Base-by-base conservation (phyloP, 1,140 invertebrate genomes). In the Cyclina sinensis region DNA sequence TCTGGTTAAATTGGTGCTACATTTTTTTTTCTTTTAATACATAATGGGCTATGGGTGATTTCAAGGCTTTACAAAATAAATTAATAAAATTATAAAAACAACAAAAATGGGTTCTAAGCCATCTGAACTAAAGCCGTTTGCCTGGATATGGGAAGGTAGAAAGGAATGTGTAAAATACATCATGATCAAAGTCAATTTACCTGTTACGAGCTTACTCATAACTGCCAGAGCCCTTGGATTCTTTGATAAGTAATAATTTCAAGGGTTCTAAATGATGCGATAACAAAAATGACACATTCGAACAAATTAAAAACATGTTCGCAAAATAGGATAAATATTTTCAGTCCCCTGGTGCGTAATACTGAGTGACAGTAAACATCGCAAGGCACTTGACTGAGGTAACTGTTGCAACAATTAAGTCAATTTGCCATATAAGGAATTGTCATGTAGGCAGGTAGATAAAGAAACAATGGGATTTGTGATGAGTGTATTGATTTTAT, bases 251-350 rank as follows among this genome's bases (percentile, higher is more conserved):
- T 78, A 78, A 78, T 62, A 62, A 76, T 48, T 76, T 39, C 24
- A n/a, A 37, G 30, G 14, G 21, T 54, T 35, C 30, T 30, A 51
- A 48, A 51, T 78, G 27, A 78, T 12, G 35, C 37, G 74, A 78
- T 78, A 78, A 78, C 74, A 32, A 32, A 51, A 46, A 54, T 54
- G 30, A 30, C 43, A 78, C 30, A 51, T 3, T 18, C 11, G 14
- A 32, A 78, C 74, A 78, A 51, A 78, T 78, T 78, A 78, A 78
- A 78, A 78, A 78, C 74, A 78, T 51, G 74, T 78, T 54, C n/a
- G 16, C 46, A 51, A 51, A 51, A 39, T 7, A 16, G 32, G 43
- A 51, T 51, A 51, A 78, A 30, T 18, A 78, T 78, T 78, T 21
- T 78, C 7, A 7, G 35, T 51, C 74, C 32, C 74, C 46, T 37